These are phyloP conservation scores for Leucoraja erinaceus DNA, from an alignment of 2,113 vertebrate genomes.

Conservation along the genomic window DNA sequence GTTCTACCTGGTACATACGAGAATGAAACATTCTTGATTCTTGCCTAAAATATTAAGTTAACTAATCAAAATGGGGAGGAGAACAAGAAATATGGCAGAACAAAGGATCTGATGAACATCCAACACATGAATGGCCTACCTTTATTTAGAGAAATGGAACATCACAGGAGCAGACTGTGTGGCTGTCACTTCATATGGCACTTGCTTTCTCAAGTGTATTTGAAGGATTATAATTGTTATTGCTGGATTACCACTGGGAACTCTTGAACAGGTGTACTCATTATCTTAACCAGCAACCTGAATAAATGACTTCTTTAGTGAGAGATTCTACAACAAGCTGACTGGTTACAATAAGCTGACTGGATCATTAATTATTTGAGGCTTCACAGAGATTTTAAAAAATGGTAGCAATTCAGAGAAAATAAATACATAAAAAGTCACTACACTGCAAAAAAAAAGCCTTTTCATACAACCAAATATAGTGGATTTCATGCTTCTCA, in stretches of 20 bases:
- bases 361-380: slow-evolving; percentile 31
- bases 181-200: slow-evolving; percentile 44
- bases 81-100: background rate
- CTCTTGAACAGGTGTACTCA: slow-evolving; percentile 48
- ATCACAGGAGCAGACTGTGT: slow-evolving; percentile 38
- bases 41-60: slow-evolving; percentile 36
- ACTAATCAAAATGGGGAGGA: slow-evolving; percentile 40
- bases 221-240: slow-evolving; percentile 53
- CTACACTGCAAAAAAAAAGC: background rate
- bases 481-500: background rate
- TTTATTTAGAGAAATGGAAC: background rate
- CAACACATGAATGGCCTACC: background rate
- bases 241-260: slow-evolving; percentile 47
- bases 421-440: background rate
- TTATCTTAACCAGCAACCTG: slow-evolving; percentile 44
- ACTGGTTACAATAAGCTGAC: slow-evolving; percentile 48
- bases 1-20: too few species aligned
- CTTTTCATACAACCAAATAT: background rate
- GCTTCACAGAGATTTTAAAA: background rate
- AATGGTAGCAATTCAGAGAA: background rate
- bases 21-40: background rate
- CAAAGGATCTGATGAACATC: background rate
- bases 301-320: slow-evolving; percentile 44
- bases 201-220: slow-evolving; percentile 52
- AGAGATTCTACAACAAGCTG: slow-evolving; percentile 42